Percentiles rank a stretch among this genome's conserved stretches.
Evolutionary conservation across 2,797 vertebrate species (phyloP).

Genomic region (Sciurus carolinensis): DNA sequence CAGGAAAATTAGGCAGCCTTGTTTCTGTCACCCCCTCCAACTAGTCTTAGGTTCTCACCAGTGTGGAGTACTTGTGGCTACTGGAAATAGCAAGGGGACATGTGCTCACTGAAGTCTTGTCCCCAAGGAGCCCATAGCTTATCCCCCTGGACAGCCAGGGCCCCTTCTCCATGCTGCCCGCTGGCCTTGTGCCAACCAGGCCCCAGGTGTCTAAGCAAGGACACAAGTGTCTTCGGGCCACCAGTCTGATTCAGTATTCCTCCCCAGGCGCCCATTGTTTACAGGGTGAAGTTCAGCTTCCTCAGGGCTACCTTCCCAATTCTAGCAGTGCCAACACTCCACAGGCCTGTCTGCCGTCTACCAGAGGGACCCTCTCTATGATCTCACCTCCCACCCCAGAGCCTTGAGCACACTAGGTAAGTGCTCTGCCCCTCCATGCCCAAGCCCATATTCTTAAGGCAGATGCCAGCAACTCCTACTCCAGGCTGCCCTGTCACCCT

Average conservation of each 20-base stretch:
- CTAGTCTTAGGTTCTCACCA: background rate
- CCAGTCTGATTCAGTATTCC: background rate
- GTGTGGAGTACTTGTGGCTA: background rate
- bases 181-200: background rate
- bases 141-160: background rate
- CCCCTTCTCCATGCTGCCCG: background rate
- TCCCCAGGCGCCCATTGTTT: background rate
- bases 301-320: background rate
- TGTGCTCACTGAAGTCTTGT: background rate
- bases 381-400: background rate
- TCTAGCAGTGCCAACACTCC: background rate
- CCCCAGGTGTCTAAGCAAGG: background rate
- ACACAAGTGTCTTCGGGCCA: background rate
- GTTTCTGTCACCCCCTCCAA: background rate
- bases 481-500: background rate
- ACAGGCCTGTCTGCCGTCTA: background rate
- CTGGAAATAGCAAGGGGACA: background rate
- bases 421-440: too few relatives aligned
- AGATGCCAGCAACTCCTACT: background rate
- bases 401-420: background rate
- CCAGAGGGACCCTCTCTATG: background rate
- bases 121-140: too few relatives aligned
- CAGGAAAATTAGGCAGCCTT: background rate
- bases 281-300: background rate
- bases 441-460: background rate